Evolutionary conservation across 2,888 invertebrate species (phyloP).

Genomic region (Scrobipalpa costella): DNA sequence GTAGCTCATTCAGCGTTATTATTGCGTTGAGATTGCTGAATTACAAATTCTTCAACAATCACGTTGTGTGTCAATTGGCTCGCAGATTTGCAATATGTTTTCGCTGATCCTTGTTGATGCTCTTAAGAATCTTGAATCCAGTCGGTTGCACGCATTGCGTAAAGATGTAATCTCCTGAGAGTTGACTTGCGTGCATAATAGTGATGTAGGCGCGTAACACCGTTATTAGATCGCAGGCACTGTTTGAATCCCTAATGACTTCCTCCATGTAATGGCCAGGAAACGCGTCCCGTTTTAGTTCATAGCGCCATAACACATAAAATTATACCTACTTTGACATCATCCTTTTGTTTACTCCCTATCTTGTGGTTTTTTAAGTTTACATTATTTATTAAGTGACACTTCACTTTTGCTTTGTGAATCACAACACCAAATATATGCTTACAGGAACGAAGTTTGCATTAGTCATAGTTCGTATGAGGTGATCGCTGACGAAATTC

Average conservation of each 20-base stretch:
- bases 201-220: slow-evolving; percentile 59
- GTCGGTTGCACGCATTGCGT: slow-evolving; percentile 54
- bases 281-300: slow-evolving; percentile 58
- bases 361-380: slow-evolving; percentile 1
- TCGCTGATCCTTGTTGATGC: neutral
- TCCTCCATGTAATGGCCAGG: slow-evolving; percentile 65
- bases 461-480: slow-evolving; percentile 13
- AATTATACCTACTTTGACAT: slow-evolving; percentile 33
- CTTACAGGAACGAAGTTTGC: neutral
- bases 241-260: slow-evolving; percentile 68
- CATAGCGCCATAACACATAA: slow-evolving; percentile 33
- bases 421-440: slow-evolving; percentile 12
- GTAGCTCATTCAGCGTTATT: slow-evolving; percentile 13
- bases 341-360: slow-evolving; percentile 21
- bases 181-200: slow-evolving; percentile 61
- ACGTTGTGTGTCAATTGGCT: slow-evolving; percentile 19
- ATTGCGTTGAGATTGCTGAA: slow-evolving; percentile 16
- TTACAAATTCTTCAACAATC: slow-evolving; percentile 16
- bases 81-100: slow-evolving; percentile 16
- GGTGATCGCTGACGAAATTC: slow-evolving; percentile 5
- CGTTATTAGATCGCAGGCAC: slow-evolving; percentile 65
- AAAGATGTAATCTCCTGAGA: slow-evolving; percentile 62
- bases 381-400: slow-evolving; percentile 18
- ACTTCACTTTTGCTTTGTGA: slow-evolving; percentile 3
- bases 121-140: slow-evolving; percentile 33